Base-by-base conservation (phyloP, 2,113 vertebrate species). In the Antigone vipio region DNA sequence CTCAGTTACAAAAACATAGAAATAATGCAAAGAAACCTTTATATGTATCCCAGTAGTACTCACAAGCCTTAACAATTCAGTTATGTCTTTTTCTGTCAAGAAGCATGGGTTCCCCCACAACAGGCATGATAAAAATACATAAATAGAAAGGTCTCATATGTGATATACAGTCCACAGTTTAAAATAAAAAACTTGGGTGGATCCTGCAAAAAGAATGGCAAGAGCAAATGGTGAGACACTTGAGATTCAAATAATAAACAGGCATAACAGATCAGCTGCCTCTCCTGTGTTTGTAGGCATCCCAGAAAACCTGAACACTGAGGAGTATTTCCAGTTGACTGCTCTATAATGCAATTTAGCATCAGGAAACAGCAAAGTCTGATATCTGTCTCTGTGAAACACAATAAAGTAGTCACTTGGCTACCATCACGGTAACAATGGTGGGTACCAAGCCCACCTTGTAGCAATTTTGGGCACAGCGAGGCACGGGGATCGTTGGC, bases 31-130 rank as follows among this genome's bases (percentile, higher is more conserved):
- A 45, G 2, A 74, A 93, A 62, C 27, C 32, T 81, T 77, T 69
- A 9, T n/a, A 45, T 50, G 17, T 55, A 77, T 53, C 44, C 19
- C 24, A 58, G 4, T 26, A 74, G 4, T 21, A 63, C 11, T 24
- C 15, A 52, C 15, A 81, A 81, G 30, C 11, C n/a, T 40, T 45
- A n/a, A 40, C 1, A 69, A 59, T 60, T 83, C 16, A 59, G n/a
- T 56, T 56, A 38, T 0, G 0, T 5, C 11, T 55, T 86, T 63
- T 83, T 63, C n/a, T 59, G 52, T 50, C 24, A 72, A 79, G 56
- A 69, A 32, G 3, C 0, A 0, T 21, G 9, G 14, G 9, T 45
- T 85, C 2, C 30, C 14, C 18, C 27, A 45, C 17, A 52, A 44
- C 9, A 53, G 9, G 4, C 6, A 55, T 22, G 23, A 52, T 14